These are phyloP conservation scores for Andrena flavipes DNA, from an alignment of 2,888 invertebrate species.

Conservation along the genomic window DNA sequence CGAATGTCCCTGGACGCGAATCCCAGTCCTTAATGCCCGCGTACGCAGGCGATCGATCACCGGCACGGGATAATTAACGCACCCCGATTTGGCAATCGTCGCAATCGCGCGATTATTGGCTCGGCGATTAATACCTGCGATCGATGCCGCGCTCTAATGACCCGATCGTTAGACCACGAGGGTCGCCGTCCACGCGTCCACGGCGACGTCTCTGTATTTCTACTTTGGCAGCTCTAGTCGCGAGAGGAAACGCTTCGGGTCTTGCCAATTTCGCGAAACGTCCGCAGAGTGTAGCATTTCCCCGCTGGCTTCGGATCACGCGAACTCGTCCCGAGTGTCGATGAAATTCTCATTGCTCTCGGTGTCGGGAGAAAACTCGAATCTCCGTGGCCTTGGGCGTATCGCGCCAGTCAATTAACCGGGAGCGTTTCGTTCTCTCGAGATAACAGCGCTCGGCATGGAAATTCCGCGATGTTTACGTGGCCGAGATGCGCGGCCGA, in stretches of 20 bases:
- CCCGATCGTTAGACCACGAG: constrained; percentile 29
- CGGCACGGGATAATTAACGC: constrained; percentile 55
- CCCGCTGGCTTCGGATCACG: too few species aligned
- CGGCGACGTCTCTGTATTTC: constrained; percentile 27
- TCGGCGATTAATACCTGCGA: constrained; percentile 1
- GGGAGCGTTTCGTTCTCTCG: background rate
- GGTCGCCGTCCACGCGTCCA: background rate
- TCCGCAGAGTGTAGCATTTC: background rate
- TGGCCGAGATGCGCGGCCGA: constrained; percentile 46
- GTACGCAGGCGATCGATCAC: constrained; percentile 63
- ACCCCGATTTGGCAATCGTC: constrained; percentile 42
- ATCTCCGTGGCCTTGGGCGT: background rate
- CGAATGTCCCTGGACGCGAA: constrained; percentile 82
- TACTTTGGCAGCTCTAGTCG: constrained; percentile 37
- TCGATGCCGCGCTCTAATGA: constrained; percentile 37
- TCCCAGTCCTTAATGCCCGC: constrained; percentile 69
- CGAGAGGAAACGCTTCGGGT: constrained; percentile 6
- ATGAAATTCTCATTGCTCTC: too few species aligned
- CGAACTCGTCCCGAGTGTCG: too few species aligned
- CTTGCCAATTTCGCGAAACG: constrained; percentile 4
- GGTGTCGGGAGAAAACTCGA: background rate
- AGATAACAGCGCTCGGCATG: background rate
- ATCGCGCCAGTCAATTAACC: background rate
- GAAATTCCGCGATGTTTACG: constrained; percentile 29
- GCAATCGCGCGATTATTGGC: constrained; percentile 19